Base-by-base conservation (phyloP, 2,888 invertebrate species). In the Callinectes sapidus region DNA sequence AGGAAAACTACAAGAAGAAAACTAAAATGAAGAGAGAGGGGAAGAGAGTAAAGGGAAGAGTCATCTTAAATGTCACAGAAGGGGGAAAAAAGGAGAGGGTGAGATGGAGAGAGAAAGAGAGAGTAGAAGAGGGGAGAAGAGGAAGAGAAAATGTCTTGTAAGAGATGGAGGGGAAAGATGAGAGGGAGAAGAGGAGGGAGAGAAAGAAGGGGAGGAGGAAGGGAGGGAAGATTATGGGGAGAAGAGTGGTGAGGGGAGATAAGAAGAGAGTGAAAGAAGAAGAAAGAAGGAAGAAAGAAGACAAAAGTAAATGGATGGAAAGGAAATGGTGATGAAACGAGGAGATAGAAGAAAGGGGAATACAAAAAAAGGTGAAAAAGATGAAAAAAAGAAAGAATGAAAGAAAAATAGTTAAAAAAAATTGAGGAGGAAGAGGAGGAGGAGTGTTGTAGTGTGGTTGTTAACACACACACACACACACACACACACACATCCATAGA, bases 51-150 rank as follows among this genome's bases (percentile, higher is more conserved):
- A 42, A 14, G 42, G 32, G 42, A 42, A 86, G 8, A 42, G 16
- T n/a, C n/a, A n/a, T n/a, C n/a, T n/a, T n/a, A n/a, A n/a, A n/a
- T n/a, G n/a, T n/a, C n/a, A n/a, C n/a, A n/a, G n/a, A n/a, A 87
- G 87, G 48, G n/a, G 28, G 32, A 48, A 48, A 87, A 48, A 54
- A 48, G 48, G 87, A 54, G 42, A 87, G 87, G 28, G 87, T 48
- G 87, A 54, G 87, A 87, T 48, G 28, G 87, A 87, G 87, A 54
- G 42, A 87, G 54, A 87, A 48, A 48, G 42, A 87, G 87, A 54
- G 87, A 48, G 42, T n/a, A 71, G 39, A 86, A 86, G 42, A 32
- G 42, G 14, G 14, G 48, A 71, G 23, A 87, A 87, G 6, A 13
- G 87, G 23, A 39, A 13, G 18, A 5, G 10, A 35, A 23, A 28